These are phyloP conservation scores for Vireo altiloquus DNA, from an alignment of 2,113 vertebrate genomes.

Conservation along the genomic window DNA sequence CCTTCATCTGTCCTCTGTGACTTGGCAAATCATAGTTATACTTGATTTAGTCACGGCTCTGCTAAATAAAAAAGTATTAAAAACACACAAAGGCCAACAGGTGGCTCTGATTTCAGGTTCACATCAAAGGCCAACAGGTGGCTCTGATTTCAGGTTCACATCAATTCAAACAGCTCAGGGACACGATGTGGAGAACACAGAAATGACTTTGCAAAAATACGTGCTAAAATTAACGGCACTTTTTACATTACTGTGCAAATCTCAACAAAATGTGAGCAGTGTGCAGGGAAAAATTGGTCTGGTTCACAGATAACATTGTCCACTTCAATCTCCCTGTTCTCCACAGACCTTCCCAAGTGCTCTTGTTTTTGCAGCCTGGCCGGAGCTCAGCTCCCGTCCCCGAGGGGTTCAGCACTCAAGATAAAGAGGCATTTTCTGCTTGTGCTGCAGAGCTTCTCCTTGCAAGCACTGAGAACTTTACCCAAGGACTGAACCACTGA, in stretches of 20 bases:
- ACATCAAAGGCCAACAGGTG: background rate
- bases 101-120: background rate
- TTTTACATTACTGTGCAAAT: background rate
- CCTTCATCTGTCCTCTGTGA: background rate
- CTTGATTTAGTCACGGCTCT: background rate
- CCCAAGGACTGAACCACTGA: background rate
- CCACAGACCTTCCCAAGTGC: background rate
- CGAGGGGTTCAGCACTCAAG: background rate
- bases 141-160: background rate
- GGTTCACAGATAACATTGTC: background rate
- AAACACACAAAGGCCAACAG: background rate
- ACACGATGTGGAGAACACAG: fast-evolving
- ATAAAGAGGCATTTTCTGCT: background rate
- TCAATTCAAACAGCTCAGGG: background rate
- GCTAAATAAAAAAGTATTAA: background rate
- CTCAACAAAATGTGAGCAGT: background rate
- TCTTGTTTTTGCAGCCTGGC: background rate
- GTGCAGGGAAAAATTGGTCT: background rate
- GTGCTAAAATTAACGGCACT: background rate
- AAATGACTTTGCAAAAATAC: background rate
- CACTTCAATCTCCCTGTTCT: background rate
- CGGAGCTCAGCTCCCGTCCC: background rate
- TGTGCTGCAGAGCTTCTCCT: background rate
- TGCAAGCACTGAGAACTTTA: background rate
- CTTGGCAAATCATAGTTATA: background rate